Conservation (phyloP, 37 sponge, comb jelly and placozoan species). For the Cliona cf. orientalis region DNA sequence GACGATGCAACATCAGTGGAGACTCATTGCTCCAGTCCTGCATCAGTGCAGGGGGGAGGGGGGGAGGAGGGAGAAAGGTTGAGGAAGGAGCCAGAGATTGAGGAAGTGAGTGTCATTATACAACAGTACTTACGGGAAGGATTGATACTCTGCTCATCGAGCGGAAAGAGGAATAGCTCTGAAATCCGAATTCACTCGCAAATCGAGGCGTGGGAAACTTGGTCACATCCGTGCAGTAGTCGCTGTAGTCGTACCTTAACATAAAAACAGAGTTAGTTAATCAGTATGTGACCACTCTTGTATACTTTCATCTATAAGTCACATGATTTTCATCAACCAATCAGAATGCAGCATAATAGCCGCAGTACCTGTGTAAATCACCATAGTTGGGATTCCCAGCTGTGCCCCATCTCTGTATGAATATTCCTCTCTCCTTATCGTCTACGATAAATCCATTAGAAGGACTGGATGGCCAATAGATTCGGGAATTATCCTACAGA, state of each 20-base stretch:
- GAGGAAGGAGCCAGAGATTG: background rate
- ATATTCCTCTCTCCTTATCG: constrained; percentile 47
- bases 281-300: too few species aligned
- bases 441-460: constrained; percentile 83
- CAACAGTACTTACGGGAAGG: constrained; percentile 38
- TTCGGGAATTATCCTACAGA: constrained; percentile 73
- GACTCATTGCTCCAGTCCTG: constrained; percentile 87
- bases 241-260: constrained; percentile 86
- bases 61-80: constrained; percentile 6
- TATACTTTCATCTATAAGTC: too few species aligned
- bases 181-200: constrained; percentile 97
- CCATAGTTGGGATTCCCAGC: constrained; percentile 73
- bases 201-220: constrained; percentile 91
- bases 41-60: background rate
- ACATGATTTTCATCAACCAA: too few species aligned
- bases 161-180: constrained; percentile 88
- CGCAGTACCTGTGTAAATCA: constrained; percentile 82
- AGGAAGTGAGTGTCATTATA: background rate
- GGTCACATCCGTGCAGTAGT: constrained; percentile 82
- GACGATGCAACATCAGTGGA: constrained; percentile 85
- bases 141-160: constrained; percentile 57
- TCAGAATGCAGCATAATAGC: too few species aligned
- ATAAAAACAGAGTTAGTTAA: too few species aligned
- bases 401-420: constrained; percentile 89
- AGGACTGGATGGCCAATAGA: constrained; percentile 93